These are phyloP conservation scores for Leptopilina syphax DNA, from an alignment of 2,888 invertebrate genomes.

Conservation along the genomic window DNA sequence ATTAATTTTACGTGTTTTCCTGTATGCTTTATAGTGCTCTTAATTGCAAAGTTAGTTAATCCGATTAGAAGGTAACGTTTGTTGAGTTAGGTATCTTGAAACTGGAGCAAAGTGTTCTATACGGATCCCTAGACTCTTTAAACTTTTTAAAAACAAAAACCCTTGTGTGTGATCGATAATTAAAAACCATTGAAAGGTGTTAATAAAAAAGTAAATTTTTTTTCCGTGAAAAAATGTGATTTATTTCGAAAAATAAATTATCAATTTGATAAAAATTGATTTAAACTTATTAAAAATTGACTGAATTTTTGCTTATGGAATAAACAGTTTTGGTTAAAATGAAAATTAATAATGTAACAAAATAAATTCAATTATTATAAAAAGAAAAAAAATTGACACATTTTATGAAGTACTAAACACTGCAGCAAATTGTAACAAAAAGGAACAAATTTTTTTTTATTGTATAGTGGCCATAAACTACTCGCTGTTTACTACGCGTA, in stretches of 20 bases:
- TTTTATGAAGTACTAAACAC: constrained; percentile 25
- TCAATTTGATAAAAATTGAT: neutral
- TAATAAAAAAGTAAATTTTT: neutral
- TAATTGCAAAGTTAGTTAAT: constrained; percentile 29
- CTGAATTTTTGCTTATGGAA: too few relatives aligned
- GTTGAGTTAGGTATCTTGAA: constrained; percentile 9
- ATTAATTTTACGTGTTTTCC: neutral
- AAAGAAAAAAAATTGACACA: constrained; percentile 1
- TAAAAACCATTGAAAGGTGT: neutral
- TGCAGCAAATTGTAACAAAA: constrained; percentile 6
- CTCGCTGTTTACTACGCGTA: constrained; percentile 12
- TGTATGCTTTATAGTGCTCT: constrained; percentile 24
- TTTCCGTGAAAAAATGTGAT: neutral
- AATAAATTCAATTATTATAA: neutral
- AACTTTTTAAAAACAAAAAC: neutral
- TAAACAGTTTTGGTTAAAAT: too few relatives aligned
- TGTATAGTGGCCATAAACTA: constrained; percentile 18
- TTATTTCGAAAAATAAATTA: too few relatives aligned
- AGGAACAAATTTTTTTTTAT: constrained; percentile 13
- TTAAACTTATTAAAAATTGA: too few relatives aligned
- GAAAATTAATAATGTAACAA: neutral
- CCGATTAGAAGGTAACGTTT: constrained; percentile 25
- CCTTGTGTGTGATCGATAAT: neutral
- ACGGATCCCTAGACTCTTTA: neutral
- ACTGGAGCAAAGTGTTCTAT: constrained; percentile 8